Evolutionary conservation across 2,888 invertebrate species (phyloP).

Genomic region (Neelides folsomi): DNA sequence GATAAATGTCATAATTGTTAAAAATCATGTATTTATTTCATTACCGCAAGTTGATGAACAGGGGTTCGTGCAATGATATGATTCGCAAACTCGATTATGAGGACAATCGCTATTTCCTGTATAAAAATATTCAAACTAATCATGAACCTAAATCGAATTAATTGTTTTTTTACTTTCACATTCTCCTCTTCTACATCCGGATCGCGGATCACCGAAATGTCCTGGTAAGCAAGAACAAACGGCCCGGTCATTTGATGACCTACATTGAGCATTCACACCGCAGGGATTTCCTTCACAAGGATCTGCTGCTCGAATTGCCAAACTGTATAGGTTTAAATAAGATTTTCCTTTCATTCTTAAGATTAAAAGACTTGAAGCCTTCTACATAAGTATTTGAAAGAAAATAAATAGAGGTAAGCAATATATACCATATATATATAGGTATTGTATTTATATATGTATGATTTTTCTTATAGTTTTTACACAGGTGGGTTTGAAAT

Average conservation of each 20-base stretch:
- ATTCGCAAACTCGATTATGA: constrained; percentile 54
- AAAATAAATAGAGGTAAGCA: too few relatives aligned
- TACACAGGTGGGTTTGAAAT: constrained; percentile 18
- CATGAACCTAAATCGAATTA: background rate
- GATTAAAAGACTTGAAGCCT: too few relatives aligned
- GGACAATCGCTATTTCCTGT: constrained; percentile 63
- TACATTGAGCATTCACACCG: constrained; percentile 65
- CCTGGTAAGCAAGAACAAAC: constrained; percentile 68
- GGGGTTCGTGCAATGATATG: constrained; percentile 64
- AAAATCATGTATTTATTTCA: constrained; percentile 2
- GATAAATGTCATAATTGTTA: background rate
- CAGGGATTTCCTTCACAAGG: constrained; percentile 52
- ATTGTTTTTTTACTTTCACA: constrained; percentile 45
- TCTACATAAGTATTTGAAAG: too few relatives aligned
- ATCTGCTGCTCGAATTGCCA: constrained; percentile 18
- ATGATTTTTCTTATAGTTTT: too few relatives aligned
- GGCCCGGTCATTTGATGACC: constrained; percentile 59
- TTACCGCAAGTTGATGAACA: constrained; percentile 60
- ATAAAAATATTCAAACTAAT: constrained; percentile 10
- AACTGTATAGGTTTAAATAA: background rate
- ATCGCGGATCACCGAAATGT: constrained; percentile 64
- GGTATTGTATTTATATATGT: too few relatives aligned
- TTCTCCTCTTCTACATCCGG: constrained; percentile 58
- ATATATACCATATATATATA: too few relatives aligned
- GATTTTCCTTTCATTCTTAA: too few relatives aligned